Conservation (phyloP, 2,113 vertebrate species). For the Agapornis roseicollis region DNA sequence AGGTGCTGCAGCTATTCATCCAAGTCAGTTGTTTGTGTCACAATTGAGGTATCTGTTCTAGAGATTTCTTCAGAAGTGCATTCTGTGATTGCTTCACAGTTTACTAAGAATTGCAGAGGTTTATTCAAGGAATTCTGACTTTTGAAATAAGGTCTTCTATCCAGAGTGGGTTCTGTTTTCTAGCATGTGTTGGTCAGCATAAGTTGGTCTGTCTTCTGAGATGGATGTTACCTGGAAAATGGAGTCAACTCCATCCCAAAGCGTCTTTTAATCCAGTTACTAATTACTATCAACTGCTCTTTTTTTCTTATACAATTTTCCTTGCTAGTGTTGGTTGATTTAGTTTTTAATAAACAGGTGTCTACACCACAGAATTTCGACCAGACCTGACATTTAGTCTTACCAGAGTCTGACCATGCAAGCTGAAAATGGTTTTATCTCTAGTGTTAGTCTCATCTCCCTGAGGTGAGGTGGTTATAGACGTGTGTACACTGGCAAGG, state of each 20-base stretch:
- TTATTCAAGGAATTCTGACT: background rate
- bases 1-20: background rate
- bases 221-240: background rate
- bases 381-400: too few relatives aligned
- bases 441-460: too few relatives aligned
- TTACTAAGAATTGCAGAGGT: background rate
- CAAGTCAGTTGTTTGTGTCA: background rate
- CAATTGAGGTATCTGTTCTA: accelerated
- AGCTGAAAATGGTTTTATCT: accelerated
- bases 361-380: background rate
- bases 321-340: background rate
- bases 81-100: background rate
- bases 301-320: background rate
- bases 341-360: background rate
- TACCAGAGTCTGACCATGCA: background rate
- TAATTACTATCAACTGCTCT: background rate
- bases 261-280: background rate
- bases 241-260: background rate
- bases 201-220: background rate
- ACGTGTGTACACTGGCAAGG: background rate
- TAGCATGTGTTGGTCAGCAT: background rate
- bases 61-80: background rate
- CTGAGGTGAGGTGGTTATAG: background rate
- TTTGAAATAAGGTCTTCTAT: background rate
- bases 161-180: background rate